phyloP scores from a whole-genome alignment of 1,140 invertebrate genomes.

The Amphibalanus amphitrite region DNA sequence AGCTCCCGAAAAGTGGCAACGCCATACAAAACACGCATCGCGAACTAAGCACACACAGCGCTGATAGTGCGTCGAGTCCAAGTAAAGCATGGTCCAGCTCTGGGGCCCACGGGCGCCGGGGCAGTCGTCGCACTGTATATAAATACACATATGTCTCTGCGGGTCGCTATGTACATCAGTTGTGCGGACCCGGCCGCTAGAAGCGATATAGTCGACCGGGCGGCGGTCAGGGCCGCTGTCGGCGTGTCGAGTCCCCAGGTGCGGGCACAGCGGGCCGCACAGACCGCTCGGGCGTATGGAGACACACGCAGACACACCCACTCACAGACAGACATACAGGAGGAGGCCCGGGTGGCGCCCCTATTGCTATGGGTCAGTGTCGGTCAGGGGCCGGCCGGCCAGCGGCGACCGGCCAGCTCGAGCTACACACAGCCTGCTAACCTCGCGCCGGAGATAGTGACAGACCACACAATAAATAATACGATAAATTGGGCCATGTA shows the following conservation, averaged over 20 bases:
- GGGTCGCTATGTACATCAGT: no score
- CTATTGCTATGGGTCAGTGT: not conserved
- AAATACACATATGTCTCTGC: no score
- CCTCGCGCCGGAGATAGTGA: not conserved
- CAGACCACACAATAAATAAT: no score
- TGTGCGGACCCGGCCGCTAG: no score
- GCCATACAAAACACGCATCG: not conserved
- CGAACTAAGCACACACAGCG: not conserved
- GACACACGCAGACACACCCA: no score
- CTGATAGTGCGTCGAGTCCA: not conserved
- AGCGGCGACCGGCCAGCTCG: no score
- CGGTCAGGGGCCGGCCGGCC: no score
- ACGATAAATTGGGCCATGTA: not conserved
- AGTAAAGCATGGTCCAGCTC: not conserved
- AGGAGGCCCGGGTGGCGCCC: no score
- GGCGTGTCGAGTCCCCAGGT: not conserved
- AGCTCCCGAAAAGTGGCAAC: not conserved
- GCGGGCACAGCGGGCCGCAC: not conserved
- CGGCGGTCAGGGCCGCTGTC: no score
- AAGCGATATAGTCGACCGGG: not conserved
- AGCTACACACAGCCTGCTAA: not conserved
- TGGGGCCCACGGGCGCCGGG: no score
- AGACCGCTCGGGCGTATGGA: not conserved
- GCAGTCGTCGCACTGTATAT: no score
- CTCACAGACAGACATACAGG: not conserved